phyloP scores from a whole-genome alignment of 1,140 invertebrate species.

The Zaprionus ghesquierei region DNA sequence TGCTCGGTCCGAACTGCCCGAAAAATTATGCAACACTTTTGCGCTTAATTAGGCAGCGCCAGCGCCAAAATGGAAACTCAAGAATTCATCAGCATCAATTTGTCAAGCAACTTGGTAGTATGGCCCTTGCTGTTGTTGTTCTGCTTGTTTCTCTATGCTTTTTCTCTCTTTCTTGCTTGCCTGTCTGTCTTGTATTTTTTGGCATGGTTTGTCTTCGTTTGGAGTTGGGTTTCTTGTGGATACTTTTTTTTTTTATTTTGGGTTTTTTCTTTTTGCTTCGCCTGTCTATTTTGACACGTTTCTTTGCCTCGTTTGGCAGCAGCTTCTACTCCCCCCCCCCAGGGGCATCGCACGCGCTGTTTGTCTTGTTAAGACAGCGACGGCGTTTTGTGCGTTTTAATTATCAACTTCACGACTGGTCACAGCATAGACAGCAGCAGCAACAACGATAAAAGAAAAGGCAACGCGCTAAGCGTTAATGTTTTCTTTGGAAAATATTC shows the following conservation, averaged over 20 bases:
- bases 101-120: slow-evolving; percentile 45
- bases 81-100: slow-evolving; percentile 58
- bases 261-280: slow-evolving; percentile 1
- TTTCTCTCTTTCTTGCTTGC: background rate
- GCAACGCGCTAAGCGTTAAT: slow-evolving; percentile 20
- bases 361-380: slow-evolving; percentile 45
- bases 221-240: slow-evolving; percentile 10
- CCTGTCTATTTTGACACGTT: slow-evolving; percentile 49
- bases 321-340: slow-evolving; percentile 10
- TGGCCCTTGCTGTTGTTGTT: slow-evolving; percentile 2
- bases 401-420: slow-evolving; percentile 36
- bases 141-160: background rate
- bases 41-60: slow-evolving; percentile 45
- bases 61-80: slow-evolving; percentile 37
- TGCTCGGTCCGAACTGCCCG: slow-evolving; percentile 21
- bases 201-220: slow-evolving; percentile 1
- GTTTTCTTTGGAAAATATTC: slow-evolving; percentile 20
- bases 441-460: slow-evolving; percentile 6
- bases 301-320: slow-evolving; percentile 36
- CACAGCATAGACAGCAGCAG: background rate
- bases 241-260: background rate
- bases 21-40: slow-evolving; percentile 56
- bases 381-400: slow-evolving; percentile 46
- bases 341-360: slow-evolving; percentile 36
- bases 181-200: background rate